Evolutionary conservation across 2,113 vertebrate species (phyloP).

Genomic region (Anas platyrhynchos): DNA sequence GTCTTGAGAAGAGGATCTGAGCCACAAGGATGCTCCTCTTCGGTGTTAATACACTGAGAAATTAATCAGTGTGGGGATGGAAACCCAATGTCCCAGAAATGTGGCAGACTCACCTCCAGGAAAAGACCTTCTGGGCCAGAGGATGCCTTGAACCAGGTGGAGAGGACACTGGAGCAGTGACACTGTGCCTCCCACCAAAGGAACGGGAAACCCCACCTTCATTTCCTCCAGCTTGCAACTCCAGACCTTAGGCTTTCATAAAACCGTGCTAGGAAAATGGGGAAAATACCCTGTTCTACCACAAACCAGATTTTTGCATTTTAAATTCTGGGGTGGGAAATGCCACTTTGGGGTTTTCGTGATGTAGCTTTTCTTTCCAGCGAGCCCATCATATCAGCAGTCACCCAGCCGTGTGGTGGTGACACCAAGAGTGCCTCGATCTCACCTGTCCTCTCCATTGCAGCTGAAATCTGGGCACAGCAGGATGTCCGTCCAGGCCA

Average conservation of each 20-base stretch:
- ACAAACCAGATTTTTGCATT: neutral
- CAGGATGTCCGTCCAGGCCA: constrained; percentile 62
- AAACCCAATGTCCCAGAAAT: neutral
- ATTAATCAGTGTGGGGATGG: neutral
- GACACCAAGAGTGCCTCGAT: neutral
- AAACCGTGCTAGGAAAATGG: neutral
- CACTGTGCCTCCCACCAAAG: neutral
- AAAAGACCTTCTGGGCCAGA: neutral
- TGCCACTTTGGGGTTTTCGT: neutral
- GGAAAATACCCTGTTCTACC: neutral
- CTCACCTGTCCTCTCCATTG: neutral
- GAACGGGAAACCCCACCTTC: neutral
- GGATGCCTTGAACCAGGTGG: rapidly evolving
- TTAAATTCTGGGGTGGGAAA: rapidly evolving
- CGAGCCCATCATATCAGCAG: rapidly evolving
- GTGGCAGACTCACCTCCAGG: neutral
- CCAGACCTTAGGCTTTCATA: neutral
- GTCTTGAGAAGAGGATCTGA: neutral
- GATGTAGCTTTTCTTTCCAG: neutral
- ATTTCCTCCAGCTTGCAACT: neutral
- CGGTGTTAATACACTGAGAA: neutral
- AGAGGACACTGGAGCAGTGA: neutral
- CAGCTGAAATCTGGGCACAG: constrained; percentile 72
- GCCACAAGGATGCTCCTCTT: neutral
- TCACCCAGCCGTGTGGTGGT: rapidly evolving